Evolutionary conservation across 2,113 vertebrate genomes (phyloP), one percentile per base, ranked within the genome.

Genomic region (Gavialis gangeticus): DNA sequence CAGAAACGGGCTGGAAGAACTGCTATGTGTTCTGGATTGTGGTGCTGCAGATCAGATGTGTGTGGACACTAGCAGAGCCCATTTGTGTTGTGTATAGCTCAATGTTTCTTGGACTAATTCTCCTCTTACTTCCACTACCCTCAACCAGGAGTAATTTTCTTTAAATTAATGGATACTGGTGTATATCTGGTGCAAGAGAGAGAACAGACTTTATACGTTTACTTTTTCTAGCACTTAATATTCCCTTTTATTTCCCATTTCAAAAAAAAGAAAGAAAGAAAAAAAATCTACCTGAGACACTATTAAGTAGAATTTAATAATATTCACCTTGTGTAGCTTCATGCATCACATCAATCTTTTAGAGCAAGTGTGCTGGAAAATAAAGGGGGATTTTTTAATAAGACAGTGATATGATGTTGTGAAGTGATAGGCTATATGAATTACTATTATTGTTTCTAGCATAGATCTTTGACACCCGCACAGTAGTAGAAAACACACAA

Each of bases 391-490:
- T 2, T 91, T 91, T 46, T 60, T 57, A 28, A 58, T n/a, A 90
- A 59, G 79, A 14, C 19, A 69, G 10, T 21, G 63, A 18, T 3
- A 71, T 18, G 55, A 81, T 25, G 54, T 6, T 2, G 5, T 0
- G 7, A 1, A 77, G 63, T 5, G 2, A 75, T 2, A 63, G 22
- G 57, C 56, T 15, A 66, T 58, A 27, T 0, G 30, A 54, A 69
- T 12, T n/a, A n/a, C 56, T 95, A 89, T 91, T 91, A 55, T 6
- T 81, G 28, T 92, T 96, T 91, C 87, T 69, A 59, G 87, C 25
- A 28, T 30, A 73, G 90, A 91, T 83, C 88, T 78, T 22, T 34
- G 2, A 69, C 27, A 77, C 59, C 55, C 82, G 22, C 84, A 93
- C 84, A 88, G 92, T 77, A 92, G 30, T 5, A 2, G 81, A 73